Base-by-base conservation (phyloP, 30 jellyfish, hydroid and myxozoan species). In the Pelagia noctiluca region DNA sequence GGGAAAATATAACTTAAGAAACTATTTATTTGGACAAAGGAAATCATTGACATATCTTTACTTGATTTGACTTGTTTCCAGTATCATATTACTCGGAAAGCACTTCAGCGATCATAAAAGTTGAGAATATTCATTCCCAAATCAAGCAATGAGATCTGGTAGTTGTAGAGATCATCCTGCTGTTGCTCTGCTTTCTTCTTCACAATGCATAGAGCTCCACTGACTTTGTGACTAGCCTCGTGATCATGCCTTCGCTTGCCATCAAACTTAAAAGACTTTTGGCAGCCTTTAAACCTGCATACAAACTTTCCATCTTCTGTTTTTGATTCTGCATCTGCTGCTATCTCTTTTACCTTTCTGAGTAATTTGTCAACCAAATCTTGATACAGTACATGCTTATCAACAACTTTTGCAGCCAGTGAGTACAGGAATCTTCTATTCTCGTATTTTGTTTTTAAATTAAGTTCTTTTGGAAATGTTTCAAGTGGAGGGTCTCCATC, bases 181-280 rank as follows among this genome's bases (percentile, higher is more conserved):
- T 42, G 57, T 42, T 42, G 57, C 57, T 42, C 57, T 42, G 57
- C 16, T 16, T 60, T 42, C 57, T 42, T 8, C 57, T 42, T 42
- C 57, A 42, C 57, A 42, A 42, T 42, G 57, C 57, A 42, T 16
- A 42, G 57, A 42, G 57, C 57, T 5, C 57, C 57, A 42, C 57
- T 42, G 57, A 42, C 57, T 42, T 42, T 8, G 16, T 42, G 57
- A 16, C 57, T 42, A 42, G 57, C 57, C 57, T 42, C 57, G 16
- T 42, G 57, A 42, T 42, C 57, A 42, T 42, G 57, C 16, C 57
- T 42, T 60, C 34, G 29, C 34, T 22, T 26, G 34, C 72, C 72
- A 60, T 60, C 72, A 22, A 60, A 60, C 34, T 60, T 60, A 60
- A 60, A 60, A n/a, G 34, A 60, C 72, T 60, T 60, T 10, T 60